phyloP scores from a whole-genome alignment of 2,113 vertebrate genomes.

The Mesembrinibis cayennensis region DNA sequence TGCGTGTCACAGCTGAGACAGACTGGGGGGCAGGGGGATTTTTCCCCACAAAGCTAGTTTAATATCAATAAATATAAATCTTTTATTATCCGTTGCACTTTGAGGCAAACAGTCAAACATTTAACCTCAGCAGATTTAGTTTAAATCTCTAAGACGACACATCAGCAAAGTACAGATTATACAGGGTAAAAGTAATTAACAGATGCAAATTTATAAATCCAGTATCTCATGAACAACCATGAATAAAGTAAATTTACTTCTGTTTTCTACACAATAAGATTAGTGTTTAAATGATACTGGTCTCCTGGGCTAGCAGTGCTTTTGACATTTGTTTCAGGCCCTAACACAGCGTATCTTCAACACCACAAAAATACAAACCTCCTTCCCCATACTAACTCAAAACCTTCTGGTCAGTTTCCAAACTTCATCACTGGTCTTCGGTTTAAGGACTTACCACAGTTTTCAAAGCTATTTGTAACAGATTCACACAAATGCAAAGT shows the following conservation, averaged over 20 bases:
- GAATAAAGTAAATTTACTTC: not conserved
- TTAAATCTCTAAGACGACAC: constrained; percentile 20
- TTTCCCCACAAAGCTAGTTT: not conserved
- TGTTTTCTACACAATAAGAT: not conserved
- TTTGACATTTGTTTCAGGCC: not conserved
- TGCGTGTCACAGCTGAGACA: not conserved
- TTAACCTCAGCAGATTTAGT: constrained; percentile 21
- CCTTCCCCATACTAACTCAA: not conserved
- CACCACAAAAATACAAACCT: not conserved
- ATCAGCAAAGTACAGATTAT: constrained; percentile 38
- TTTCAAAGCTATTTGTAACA: not conserved
- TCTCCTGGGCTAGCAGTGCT: not conserved
- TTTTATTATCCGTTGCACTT: not conserved
- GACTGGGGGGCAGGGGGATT: accelerated
- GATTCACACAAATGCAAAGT: not conserved
- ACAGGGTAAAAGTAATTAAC: constrained; percentile 39
- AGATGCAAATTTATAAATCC: constrained; percentile 39
- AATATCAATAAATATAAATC: not conserved
- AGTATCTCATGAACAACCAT: not conserved
- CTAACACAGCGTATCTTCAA: not conserved
- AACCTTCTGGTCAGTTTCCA: not conserved
- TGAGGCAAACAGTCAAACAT: not conserved
- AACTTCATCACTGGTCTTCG: not conserved
- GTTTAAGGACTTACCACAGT: not conserved
- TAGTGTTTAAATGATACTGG: not conserved